Conservation (phyloP, 2,797 vertebrate genomes). For the Oreortyx pictus region DNA sequence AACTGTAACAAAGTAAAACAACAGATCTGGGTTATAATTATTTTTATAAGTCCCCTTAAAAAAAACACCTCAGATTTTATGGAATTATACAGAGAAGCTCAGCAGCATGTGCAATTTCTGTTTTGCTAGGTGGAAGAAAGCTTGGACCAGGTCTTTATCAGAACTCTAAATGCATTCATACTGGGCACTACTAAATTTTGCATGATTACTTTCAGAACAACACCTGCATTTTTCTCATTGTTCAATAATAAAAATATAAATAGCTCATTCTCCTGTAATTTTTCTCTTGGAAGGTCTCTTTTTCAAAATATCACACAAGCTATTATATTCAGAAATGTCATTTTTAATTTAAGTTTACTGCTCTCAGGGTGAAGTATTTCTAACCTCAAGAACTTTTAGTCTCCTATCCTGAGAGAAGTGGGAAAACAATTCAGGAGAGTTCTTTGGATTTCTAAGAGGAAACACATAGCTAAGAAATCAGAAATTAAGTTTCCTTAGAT, state of each 20-base stretch:
- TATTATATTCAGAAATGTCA: not conserved
- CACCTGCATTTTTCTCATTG: not conserved
- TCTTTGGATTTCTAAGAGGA: not conserved
- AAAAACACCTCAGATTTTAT: not conserved
- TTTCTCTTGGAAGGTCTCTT: not conserved
- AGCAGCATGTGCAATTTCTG: not conserved
- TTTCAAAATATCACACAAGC: not conserved
- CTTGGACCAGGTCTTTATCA: not conserved
- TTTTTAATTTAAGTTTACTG: not conserved
- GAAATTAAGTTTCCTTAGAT: not conserved
- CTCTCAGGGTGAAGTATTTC: not conserved
- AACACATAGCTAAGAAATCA: accelerated
- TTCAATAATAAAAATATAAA: not conserved
- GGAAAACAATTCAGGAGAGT: not conserved
- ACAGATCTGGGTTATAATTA: not conserved
- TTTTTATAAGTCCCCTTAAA: not conserved
- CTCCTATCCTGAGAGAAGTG: not conserved
- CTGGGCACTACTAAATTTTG: not conserved
- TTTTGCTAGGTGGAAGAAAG: not conserved
- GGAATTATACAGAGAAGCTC: not conserved
- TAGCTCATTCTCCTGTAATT: not conserved
- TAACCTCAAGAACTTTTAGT: not conserved
- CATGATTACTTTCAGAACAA: not conserved
- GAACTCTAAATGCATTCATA: not conserved
- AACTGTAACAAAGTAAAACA: not conserved